Percentiles rank a stretch among this genome's conserved stretches.
Evolutionary conservation across 2,113 vertebrate species (phyloP).

Genomic region (Scophthalmus maximus): DNA sequence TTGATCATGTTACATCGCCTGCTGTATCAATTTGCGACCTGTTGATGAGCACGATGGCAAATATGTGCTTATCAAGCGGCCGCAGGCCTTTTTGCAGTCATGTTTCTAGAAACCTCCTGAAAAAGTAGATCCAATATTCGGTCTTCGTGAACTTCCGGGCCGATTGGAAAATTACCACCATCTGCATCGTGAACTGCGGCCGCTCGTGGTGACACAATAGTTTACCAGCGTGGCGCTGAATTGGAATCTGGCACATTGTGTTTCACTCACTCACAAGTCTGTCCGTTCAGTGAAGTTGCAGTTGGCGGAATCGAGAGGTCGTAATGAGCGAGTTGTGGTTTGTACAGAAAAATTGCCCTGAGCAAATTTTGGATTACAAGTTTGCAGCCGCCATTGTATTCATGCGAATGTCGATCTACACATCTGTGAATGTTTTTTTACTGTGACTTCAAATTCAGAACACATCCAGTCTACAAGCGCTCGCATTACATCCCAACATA

Average conservation of each 20-base stretch:
- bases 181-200: neutral
- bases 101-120: neutral
- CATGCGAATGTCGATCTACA: no score
- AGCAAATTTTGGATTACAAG: no score
- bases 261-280: neutral
- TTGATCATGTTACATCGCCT: no score
- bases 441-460: no score
- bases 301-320: no score
- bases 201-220: neutral
- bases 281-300: no score
- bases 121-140: neutral
- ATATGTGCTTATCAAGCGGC: neutral
- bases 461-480: no score
- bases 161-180: conserved; percentile 2
- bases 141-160: neutral
- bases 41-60: neutral
- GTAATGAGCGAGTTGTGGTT: no score
- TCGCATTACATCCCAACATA: no score
- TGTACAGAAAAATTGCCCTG: no score
- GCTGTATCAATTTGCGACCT: neutral
- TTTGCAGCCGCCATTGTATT: no score
- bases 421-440: no score
- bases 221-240: neutral
- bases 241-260: neutral
- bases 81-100: neutral